Evolutionary conservation across 2,113 vertebrate species (phyloP).

Genomic region (Lasiurus borealis): DNA sequence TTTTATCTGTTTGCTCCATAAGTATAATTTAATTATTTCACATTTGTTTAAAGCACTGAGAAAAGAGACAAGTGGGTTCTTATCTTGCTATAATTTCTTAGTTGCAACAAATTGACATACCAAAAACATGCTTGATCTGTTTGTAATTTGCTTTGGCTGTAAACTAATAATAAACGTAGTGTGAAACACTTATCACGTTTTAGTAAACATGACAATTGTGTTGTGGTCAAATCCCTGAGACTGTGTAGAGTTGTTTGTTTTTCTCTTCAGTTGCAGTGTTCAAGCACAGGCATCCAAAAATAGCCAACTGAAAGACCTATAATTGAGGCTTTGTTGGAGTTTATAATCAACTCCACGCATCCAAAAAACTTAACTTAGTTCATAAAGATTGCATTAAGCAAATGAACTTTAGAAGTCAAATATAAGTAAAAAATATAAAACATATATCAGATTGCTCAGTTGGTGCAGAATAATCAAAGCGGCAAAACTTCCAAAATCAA

Average conservation of each 20-base stretch:
- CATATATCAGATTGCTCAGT: background rate
- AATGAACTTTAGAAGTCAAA: constrained; percentile 47
- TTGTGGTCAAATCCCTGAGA: constrained; percentile 1
- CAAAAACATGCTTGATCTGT: constrained; percentile 34
- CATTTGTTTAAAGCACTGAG: background rate
- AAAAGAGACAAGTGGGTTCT: constrained; percentile 2
- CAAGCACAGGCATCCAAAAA: constrained; percentile 51
- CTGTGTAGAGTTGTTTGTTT: background rate
- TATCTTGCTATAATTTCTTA: constrained; percentile 42
- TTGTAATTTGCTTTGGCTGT: constrained; percentile 46
- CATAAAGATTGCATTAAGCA: constrained; percentile 51
- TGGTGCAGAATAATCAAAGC: background rate
- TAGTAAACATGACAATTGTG: background rate
- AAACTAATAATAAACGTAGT: constrained; percentile 12
- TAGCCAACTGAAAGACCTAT: background rate
- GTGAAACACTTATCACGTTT: constrained; percentile 50
- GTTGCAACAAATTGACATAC: constrained; percentile 1
- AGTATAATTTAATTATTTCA: background rate
- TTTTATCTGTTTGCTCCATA: constrained; percentile 35
- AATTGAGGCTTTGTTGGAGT: background rate
- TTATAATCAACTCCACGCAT: constrained; percentile 62
- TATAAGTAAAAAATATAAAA: constrained; percentile 23
- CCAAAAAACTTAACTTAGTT: constrained; percentile 46
- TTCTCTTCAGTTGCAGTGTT: background rate
- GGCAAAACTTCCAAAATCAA: background rate